phyloP scores from a whole-genome alignment of 2,797 vertebrate species.

The Falco cherrug region DNA sequence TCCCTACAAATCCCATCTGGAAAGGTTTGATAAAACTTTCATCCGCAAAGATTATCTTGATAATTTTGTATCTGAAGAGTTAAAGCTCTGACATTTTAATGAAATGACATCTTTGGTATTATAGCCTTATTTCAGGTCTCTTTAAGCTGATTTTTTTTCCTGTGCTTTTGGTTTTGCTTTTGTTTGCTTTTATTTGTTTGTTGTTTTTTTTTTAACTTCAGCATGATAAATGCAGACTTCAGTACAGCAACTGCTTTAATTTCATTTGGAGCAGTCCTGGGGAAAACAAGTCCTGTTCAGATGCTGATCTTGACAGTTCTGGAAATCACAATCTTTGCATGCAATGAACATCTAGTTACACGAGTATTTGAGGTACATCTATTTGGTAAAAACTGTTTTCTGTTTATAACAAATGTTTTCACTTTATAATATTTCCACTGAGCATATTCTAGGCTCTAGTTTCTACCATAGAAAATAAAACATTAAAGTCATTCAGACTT shows the following conservation, averaged over 20 bases:
- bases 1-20: background rate
- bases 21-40: background rate
- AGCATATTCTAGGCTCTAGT: background rate
- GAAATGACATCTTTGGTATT: background rate
- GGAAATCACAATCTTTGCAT: slow-evolving; percentile 88
- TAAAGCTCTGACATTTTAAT: background rate
- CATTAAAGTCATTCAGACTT: background rate
- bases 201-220: slow-evolving; percentile 40
- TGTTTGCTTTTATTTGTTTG: too few species aligned
- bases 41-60: background rate
- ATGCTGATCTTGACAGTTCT: slow-evolving; percentile 92
- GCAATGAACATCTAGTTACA: slow-evolving; percentile 87
- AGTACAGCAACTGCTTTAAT: slow-evolving; percentile 94
- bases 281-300: slow-evolving; percentile 94
- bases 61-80: background rate
- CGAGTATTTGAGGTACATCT: slow-evolving; percentile 52
- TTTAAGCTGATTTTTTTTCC: background rate
- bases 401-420: background rate
- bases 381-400: background rate
- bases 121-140: background rate
- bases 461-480: background rate
- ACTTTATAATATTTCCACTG: background rate
- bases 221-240: slow-evolving; percentile 97
- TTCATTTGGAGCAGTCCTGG: slow-evolving; percentile 95
- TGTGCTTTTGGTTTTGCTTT: background rate